Conservation (phyloP, 2,888 invertebrate genomes). For the Masnerella sp. region DNA sequence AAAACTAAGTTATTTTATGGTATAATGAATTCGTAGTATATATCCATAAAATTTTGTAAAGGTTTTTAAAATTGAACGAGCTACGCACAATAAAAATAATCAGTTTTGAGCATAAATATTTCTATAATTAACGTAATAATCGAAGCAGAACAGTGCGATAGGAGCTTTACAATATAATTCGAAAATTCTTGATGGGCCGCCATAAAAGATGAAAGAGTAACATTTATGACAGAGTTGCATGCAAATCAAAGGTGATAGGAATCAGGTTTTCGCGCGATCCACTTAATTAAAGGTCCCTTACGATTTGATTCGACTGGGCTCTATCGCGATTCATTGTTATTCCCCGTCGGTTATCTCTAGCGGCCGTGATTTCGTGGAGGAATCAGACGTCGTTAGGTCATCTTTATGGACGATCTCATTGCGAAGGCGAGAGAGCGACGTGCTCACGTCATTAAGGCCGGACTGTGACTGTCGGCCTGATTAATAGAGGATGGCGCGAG, state of each 20-base stretch:
- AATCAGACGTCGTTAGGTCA: slow-evolving; percentile 71
- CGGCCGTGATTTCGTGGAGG: slow-evolving; percentile 66
- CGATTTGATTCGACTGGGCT: slow-evolving; percentile 38
- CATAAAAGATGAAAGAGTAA: slow-evolving; percentile 6
- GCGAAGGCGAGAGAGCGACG: slow-evolving; percentile 67
- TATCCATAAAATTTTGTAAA: too few species aligned
- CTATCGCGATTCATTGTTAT: slow-evolving; percentile 56
- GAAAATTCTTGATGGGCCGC: background rate
- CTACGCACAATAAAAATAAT: too few species aligned
- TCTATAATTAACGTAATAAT: too few species aligned
- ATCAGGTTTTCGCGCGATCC: slow-evolving; percentile 23
- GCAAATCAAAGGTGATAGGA: slow-evolving; percentile 21
- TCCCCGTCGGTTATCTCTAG: slow-evolving; percentile 33
- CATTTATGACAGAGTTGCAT: slow-evolving; percentile 25
- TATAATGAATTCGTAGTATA: too few species aligned
- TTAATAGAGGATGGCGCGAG: slow-evolving; percentile 76
- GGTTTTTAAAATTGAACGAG: too few species aligned
- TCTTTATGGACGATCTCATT: slow-evolving; percentile 75
- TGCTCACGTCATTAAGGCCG: slow-evolving; percentile 75
- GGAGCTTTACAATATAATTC: background rate
- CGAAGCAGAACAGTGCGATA: background rate
- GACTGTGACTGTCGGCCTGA: slow-evolving; percentile 74
- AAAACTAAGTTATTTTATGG: too few species aligned
- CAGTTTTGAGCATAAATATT: too few species aligned
- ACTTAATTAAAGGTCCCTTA: slow-evolving; percentile 54